These are phyloP conservation scores for Hafferia zeledoni DNA, from an alignment of 2,797 vertebrate genomes.

Conservation along the genomic window DNA sequence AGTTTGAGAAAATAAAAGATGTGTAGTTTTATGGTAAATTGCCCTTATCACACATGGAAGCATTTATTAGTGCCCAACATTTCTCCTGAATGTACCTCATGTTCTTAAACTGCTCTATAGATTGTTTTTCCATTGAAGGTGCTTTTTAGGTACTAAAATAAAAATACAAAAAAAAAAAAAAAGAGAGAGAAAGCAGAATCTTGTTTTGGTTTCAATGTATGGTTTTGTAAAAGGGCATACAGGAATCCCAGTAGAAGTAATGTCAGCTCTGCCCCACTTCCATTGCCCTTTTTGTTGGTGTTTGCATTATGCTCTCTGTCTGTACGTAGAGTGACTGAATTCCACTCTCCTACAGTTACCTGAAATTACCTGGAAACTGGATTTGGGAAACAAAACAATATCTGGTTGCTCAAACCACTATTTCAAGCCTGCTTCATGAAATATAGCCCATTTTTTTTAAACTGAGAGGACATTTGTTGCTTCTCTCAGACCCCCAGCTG, in stretches of 20 bases:
- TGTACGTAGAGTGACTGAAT: not conserved
- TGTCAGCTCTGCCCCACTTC: not conserved
- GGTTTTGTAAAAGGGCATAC: not conserved
- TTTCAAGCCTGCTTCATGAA: not conserved
- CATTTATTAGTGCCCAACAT: not conserved
- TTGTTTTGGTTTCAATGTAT: not conserved
- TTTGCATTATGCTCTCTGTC: not conserved
- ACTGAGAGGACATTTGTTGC: not conserved
- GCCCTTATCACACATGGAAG: not conserved
- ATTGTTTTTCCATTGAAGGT: not conserved
- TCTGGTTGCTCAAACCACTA: not conserved
- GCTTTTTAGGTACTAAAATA: not conserved
- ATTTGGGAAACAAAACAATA: not conserved
- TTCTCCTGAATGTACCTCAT: not conserved
- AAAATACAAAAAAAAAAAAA: not conserved
- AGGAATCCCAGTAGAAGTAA: not conserved
- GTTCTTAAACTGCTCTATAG: not conserved
- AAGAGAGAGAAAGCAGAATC: not conserved
- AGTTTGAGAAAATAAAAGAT: not conserved
- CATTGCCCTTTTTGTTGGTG: fast-evolving
- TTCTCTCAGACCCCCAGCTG: not conserved
- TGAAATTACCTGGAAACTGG: not conserved
- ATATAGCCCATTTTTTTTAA: not conserved
- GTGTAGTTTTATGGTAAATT: not conserved
- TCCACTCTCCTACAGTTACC: not conserved